Evolutionary conservation across 2,113 vertebrate species (phyloP).

Genomic region (Pseudorectes ferrugineus): DNA sequence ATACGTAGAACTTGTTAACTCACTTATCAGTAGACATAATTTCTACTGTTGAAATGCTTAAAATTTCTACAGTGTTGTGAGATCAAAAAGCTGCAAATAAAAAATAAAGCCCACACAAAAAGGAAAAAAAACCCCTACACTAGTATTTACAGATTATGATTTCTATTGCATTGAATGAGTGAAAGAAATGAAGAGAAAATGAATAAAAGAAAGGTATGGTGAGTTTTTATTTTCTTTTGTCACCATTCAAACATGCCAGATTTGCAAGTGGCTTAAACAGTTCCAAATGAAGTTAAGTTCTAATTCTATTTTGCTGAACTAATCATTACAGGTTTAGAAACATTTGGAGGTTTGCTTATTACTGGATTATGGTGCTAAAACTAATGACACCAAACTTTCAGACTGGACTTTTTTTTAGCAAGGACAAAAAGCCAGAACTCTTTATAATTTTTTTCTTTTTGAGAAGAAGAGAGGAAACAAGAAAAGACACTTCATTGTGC

Average conservation of each 20-base stretch:
- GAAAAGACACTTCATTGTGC: neutral
- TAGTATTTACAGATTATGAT: neutral
- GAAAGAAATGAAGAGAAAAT: neutral
- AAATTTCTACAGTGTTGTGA: neutral
- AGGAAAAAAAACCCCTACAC: fast-evolving
- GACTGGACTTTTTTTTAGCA: neutral
- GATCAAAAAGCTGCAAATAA: neutral
- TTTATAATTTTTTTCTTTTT: neutral
- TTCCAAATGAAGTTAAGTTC: neutral
- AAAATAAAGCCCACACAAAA: neutral
- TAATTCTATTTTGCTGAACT: neutral
- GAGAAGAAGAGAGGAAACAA: neutral
- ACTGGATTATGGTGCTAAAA: neutral
- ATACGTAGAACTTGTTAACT: neutral
- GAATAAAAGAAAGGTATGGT: fast-evolving
- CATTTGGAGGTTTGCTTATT: neutral
- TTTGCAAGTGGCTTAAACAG: neutral
- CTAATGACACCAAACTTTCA: neutral
- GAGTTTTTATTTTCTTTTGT: neutral
- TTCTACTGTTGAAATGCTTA: neutral
- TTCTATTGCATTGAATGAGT: neutral
- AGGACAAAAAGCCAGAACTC: neutral
- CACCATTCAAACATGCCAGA: neutral
- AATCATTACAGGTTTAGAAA: neutral
- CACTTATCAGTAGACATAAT: neutral